Evolutionary conservation across 2,113 vertebrate genomes (phyloP).

Genomic region (Lichenostomus cassidix): DNA sequence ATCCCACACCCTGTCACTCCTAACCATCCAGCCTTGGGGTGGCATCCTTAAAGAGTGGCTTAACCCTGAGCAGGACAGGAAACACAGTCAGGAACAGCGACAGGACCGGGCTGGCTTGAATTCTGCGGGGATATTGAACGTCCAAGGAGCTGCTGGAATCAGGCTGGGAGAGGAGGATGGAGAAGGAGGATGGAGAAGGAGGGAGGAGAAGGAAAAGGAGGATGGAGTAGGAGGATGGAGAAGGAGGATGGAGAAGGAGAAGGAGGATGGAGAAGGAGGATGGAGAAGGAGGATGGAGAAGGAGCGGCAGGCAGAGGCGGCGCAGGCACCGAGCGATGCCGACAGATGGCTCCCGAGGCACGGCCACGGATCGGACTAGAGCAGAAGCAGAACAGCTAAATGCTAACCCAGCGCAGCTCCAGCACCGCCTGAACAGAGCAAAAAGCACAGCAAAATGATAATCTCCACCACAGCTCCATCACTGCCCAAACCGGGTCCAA

Average conservation of each 20-base stretch:
- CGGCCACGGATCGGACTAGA: neutral
- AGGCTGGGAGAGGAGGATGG: neutral
- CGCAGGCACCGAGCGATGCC: neutral
- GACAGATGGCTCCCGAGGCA: neutral
- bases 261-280: neutral
- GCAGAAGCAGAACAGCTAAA: too few relatives aligned
- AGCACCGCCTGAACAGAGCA: too few relatives aligned
- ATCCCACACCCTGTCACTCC: neutral
- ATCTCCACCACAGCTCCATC: too few relatives aligned
- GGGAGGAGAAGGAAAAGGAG: too few relatives aligned
- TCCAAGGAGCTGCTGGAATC: fast-evolving
- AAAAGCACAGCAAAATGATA: too few relatives aligned
- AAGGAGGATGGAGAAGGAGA: neutral
- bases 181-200: neutral
- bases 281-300: too few relatives aligned
- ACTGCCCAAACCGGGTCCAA: too few relatives aligned
- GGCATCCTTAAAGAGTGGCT: too few relatives aligned
- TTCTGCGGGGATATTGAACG: fast-evolving
- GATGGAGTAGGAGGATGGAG: too few relatives aligned
- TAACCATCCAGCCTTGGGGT: fast-evolving
- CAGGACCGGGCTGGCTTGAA: fast-evolving
- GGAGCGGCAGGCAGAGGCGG: neutral
- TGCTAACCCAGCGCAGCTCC: too few relatives aligned
- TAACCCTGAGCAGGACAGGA: neutral
- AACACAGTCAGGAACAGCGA: neutral